Conservation (phyloP, 2,797 vertebrate species). For the Galagoides demidoff region DNA sequence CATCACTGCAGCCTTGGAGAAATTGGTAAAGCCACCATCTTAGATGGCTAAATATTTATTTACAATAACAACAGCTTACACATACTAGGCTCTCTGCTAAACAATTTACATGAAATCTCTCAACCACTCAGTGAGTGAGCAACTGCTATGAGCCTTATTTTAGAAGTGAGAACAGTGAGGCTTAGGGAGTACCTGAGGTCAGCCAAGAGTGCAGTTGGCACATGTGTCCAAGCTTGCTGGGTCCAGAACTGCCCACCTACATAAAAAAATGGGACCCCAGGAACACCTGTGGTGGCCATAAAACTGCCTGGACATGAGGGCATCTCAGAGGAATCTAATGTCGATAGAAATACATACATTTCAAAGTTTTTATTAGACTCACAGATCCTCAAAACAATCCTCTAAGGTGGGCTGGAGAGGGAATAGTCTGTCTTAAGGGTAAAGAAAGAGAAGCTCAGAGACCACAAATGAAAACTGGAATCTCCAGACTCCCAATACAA, state of each 20-base stretch:
- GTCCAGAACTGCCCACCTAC: not conserved
- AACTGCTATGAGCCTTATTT: not conserved
- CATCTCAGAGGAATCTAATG: not conserved
- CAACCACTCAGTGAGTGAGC: not conserved
- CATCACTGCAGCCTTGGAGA: not conserved
- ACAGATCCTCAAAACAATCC: not conserved
- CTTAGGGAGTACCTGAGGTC: not conserved
- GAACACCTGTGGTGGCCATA: not conserved
- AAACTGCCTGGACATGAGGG: not conserved
- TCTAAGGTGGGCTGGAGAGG: not conserved
- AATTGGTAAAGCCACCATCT: not conserved
- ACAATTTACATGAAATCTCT: not conserved
- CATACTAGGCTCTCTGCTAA: not conserved
- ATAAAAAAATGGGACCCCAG: not conserved
- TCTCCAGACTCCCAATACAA: not conserved
- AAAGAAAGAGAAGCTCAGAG: not conserved
- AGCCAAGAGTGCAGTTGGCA: not conserved
- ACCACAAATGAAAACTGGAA: not conserved
- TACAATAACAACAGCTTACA: slow-evolving; percentile 25
- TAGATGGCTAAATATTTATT: not conserved
- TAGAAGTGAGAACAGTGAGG: not conserved
- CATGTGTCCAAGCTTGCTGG: fast-evolving
- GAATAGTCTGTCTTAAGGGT: not conserved
- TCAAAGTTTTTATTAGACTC: not conserved
- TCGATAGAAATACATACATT: not conserved